These are phyloP conservation scores for Elysia crispata DNA, from an alignment of 2,888 invertebrate species.

Conservation along the genomic window DNA sequence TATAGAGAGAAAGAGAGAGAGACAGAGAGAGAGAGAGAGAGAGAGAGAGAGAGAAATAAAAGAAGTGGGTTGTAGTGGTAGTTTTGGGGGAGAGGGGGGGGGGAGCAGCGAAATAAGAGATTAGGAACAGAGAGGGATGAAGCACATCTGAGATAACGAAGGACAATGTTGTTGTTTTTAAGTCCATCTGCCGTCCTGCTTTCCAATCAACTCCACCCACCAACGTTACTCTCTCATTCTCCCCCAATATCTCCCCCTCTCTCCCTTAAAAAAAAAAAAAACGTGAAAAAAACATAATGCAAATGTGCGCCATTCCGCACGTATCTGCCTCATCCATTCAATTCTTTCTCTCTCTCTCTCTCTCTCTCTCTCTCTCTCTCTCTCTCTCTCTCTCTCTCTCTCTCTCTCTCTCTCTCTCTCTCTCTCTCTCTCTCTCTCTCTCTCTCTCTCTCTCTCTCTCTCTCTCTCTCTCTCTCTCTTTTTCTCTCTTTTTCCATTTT, in stretches of 20 bases:
- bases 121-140: background rate
- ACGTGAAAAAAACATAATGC: too few species aligned
- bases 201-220: background rate
- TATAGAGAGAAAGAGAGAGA: background rate
- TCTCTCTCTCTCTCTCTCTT: background rate
- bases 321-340: background rate
- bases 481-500: too few species aligned
- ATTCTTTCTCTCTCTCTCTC: slow-evolving; percentile 1
- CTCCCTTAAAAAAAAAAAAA: too few species aligned
- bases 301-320: background rate
- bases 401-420: too few species aligned
- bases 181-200: background rate
- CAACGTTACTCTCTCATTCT: background rate
- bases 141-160: background rate
- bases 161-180: background rate
- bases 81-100: too few species aligned
- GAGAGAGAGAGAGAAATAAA: background rate
- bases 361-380: slow-evolving; percentile 34
- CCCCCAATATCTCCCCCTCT: background rate
- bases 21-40: background rate
- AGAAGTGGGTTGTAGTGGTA: background rate
- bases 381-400: background rate
- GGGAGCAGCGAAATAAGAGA: background rate
- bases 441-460: too few species aligned
- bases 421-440: too few species aligned